Percentiles rank a stretch among this genome's conserved stretches.
These are phyloP conservation scores for Panulirus ornatus DNA, from an alignment of 1,140 invertebrate genomes.

Conservation along the genomic window DNA sequence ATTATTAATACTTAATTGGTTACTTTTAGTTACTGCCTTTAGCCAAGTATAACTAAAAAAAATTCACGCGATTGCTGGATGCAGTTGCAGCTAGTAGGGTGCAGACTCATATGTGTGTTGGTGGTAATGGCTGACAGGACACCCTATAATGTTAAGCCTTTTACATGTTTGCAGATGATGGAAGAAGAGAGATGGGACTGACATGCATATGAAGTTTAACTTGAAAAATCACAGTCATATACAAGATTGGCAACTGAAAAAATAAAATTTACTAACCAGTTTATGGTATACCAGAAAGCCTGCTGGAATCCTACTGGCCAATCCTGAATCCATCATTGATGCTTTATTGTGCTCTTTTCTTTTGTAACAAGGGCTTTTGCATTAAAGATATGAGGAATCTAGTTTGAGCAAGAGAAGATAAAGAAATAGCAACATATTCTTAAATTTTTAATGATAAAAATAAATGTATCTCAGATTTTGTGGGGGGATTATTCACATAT, in stretches of 20 bases:
- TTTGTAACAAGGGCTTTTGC: neutral
- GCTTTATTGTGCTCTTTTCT: slow-evolving; percentile 3
- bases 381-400: slow-evolving; percentile 4
- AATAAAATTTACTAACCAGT: neutral
- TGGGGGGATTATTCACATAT: slow-evolving; percentile 32
- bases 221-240: neutral
- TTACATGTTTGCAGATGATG: neutral
- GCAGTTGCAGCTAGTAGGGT: neutral
- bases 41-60: neutral
- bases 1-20: too few species aligned
- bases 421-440: slow-evolving; percentile 16
- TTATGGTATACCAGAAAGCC: neutral
- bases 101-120: neutral
- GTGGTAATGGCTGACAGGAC: neutral
- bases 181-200: neutral
- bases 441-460: slow-evolving; percentile 32
- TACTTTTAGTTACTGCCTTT: too few species aligned
- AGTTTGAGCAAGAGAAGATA: slow-evolving; percentile 44
- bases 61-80: neutral
- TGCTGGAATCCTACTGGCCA: neutral
- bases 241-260: neutral
- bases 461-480: slow-evolving; percentile 11
- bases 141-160: neutral
- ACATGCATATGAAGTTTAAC: neutral
- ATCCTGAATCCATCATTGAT: slow-evolving; percentile 9